Evolutionary conservation across 2,113 vertebrate species (phyloP), one percentile per base, ranked within the genome.

Genomic region (Scalopus aquaticus): DNA sequence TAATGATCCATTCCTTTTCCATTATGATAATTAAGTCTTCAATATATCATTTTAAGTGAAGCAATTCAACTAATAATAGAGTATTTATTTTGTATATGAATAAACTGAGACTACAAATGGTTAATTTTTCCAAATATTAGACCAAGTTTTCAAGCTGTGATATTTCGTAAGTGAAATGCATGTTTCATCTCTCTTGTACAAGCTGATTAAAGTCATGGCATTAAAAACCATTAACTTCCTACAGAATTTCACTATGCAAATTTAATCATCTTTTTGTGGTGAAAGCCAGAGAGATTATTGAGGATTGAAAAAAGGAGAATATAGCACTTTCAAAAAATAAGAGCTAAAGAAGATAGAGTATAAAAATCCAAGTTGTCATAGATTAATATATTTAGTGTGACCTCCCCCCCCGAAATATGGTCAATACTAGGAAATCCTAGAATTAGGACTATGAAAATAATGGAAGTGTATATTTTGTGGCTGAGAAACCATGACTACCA

Each of bases 11-110:
- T n/a, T n/a, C n/a, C n/a, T n/a, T n/a, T n/a, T n/a, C n/a, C n/a
- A n/a, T n/a, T n/a, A n/a, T n/a, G n/a, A n/a, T n/a, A n/a, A 28
- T 95, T 69, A 82, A 30, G 22, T n/a, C 2, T 72, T 89, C 28
- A 30, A 28, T 2, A 26, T 42, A 65, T 46, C 5, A 56, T 64
- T 70, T 58, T n/a, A 16, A 77, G 20, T 42, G 22, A 85, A 17
- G 6, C 6, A 49, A 80, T 42, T 74, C 58, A 85, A 49, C 8
- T 2, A 1, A 69, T 30, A 35, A 44, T 54, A 73, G 44, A 76
- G 10, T 62, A 62, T 28, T 85, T 2, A 62, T 64, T 64, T 77
- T 70, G 17, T 65, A 83, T 28, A 24, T 83, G 8, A 49, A n/a
- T 78, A 65, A 78, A 94, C 6, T 67, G 3, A 39, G 17, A 22